phyloP scores from a whole-genome alignment of 2,888 invertebrate genomes.

The Rotaria socialis region DNA sequence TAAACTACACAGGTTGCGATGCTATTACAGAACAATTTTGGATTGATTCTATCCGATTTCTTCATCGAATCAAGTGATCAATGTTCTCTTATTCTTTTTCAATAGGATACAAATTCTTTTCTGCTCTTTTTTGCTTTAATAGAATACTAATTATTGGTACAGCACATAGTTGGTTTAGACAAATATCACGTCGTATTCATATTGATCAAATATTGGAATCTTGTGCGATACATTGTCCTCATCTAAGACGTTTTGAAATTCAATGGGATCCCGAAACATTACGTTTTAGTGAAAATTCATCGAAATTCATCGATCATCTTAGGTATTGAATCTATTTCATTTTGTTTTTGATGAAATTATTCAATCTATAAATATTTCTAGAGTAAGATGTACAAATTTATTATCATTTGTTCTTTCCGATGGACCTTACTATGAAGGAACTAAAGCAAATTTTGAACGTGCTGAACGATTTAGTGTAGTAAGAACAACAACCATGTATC shows the following conservation, averaged over 20 bases:
- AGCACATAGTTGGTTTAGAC: slow-evolving; percentile 86
- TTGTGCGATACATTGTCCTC: slow-evolving; percentile 83
- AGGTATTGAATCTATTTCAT: slow-evolving; percentile 61
- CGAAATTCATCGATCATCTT: slow-evolving; percentile 94
- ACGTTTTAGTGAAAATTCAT: slow-evolving; percentile 96
- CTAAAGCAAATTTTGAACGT: slow-evolving; percentile 96
- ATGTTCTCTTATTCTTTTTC: not conserved
- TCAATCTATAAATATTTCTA: slow-evolving; percentile 45
- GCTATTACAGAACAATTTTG: slow-evolving; percentile 96
- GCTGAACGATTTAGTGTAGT: slow-evolving; percentile 94
- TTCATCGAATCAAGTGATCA: slow-evolving; percentile 80
- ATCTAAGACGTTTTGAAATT: slow-evolving; percentile 82
- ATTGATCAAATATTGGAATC: slow-evolving; percentile 97
- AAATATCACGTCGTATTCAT: slow-evolving; percentile 72
- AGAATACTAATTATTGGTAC: slow-evolving; percentile 96
- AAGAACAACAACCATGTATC: slow-evolving; percentile 88
- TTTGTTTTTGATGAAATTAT: not conserved
- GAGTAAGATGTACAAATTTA: slow-evolving; percentile 82
- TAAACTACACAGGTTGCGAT: slow-evolving; percentile 87
- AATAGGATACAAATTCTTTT: not conserved
- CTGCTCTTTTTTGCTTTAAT: slow-evolving; percentile 45
- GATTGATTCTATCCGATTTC: slow-evolving; percentile 84
- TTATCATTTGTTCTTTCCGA: slow-evolving; percentile 89
- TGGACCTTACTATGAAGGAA: slow-evolving; percentile 96
- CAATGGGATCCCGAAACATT: slow-evolving; percentile 98